Evolutionary conservation across 2,888 invertebrate genomes (phyloP).

Genomic region (Teinopalpus imperialis): DNA sequence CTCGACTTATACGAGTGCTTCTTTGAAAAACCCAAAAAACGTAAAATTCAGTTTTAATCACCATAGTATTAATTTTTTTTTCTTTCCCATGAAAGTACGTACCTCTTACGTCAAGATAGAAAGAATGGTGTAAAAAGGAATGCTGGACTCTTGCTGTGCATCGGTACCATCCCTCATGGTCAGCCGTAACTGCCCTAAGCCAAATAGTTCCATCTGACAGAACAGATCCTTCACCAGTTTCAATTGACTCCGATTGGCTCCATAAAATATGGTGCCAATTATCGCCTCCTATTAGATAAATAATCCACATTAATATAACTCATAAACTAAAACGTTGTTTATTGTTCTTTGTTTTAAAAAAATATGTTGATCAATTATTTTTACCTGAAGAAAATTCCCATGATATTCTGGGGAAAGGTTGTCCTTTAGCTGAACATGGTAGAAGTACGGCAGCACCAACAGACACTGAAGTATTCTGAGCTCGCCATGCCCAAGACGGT

Average conservation of each 20-base stretch:
- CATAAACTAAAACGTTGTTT: too few species aligned
- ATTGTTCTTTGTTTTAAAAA: too few species aligned
- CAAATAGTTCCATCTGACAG: constrained; percentile 88
- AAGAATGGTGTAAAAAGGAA: constrained; percentile 66
- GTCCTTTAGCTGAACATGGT: constrained; percentile 90
- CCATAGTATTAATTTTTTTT: too few species aligned
- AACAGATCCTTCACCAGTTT: constrained; percentile 78
- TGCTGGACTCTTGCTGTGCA: constrained; percentile 87
- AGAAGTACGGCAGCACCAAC: constrained; percentile 88
- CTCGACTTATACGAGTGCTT: too few species aligned
- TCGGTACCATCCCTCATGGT: constrained; percentile 92
- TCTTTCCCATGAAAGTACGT: too few species aligned
- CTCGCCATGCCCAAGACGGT: constrained; percentile 89
- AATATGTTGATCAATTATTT: too few species aligned
- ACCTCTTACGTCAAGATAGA: constrained; percentile 74
- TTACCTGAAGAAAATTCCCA: constrained; percentile 88
- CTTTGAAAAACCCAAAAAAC: too few species aligned
- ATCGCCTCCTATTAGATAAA: constrained; percentile 55
- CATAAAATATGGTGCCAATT: constrained; percentile 73
- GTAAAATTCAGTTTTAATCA: too few species aligned
- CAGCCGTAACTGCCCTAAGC: constrained; percentile 86
- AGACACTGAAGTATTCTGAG: constrained; percentile 88
- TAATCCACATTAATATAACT: too few species aligned
- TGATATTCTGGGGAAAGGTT: constrained; percentile 87
- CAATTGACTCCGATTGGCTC: constrained; percentile 65